A percentile compares a stretch with the other conserved stretches of the same genome.
These are phyloP conservation scores for Melinaea menophilus DNA, from an alignment of 2,888 invertebrate species.

Conservation along the genomic window DNA sequence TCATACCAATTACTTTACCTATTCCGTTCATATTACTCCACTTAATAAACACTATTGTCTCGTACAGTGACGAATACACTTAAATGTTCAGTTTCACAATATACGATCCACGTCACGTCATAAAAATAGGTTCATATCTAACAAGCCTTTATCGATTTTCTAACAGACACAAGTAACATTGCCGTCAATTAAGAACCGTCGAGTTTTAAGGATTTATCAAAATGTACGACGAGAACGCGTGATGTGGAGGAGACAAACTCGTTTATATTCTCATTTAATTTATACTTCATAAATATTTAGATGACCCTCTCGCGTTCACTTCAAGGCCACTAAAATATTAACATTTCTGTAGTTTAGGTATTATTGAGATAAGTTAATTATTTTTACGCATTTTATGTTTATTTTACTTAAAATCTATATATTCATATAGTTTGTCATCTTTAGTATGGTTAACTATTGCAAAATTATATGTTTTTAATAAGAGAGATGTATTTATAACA, in stretches of 20 bases:
- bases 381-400: too few species aligned
- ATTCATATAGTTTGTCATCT: too few species aligned
- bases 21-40: slow-evolving; percentile 5
- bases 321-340: slow-evolving; percentile 49
- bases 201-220: neutral
- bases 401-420: too few species aligned
- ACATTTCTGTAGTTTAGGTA: neutral
- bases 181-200: neutral
- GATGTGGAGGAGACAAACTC: slow-evolving; percentile 60
- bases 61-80: too few species aligned
- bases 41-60: neutral
- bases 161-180: neutral
- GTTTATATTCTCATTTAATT: slow-evolving; percentile 47
- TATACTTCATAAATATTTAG: slow-evolving; percentile 72
- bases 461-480: neutral
- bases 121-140: too few species aligned
- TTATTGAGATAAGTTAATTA: too few species aligned
- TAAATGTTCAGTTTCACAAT: too few species aligned
- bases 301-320: slow-evolving; percentile 58
- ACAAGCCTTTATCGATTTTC: neutral
- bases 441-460: neutral
- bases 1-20: slow-evolving; percentile 31
- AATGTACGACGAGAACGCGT: slow-evolving; percentile 44
- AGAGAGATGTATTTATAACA: neutral
- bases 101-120: neutral